Percentiles rank a stretch among this genome's conserved stretches.
Conservation (phyloP, 2,797 vertebrate genomes). For the Uromys caudimaculatus region DNA sequence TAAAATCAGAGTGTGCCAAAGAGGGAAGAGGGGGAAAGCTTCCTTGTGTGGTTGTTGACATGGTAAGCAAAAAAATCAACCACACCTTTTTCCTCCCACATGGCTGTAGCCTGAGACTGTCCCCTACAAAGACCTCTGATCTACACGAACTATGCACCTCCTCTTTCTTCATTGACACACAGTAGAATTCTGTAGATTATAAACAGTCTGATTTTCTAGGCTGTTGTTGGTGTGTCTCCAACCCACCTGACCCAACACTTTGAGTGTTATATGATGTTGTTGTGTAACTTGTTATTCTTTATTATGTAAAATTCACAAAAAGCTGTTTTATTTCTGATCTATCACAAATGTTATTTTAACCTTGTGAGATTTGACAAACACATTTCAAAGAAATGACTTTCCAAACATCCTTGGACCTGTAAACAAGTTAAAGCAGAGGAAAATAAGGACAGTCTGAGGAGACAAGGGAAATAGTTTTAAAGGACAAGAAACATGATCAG, state of each 20-base stretch:
- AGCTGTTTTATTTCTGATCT: slow-evolving; percentile 45
- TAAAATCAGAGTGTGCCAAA: neutral
- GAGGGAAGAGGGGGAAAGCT: neutral
- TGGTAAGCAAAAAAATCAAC: neutral
- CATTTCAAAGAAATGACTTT: slow-evolving; percentile 46
- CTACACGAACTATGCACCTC: neutral
- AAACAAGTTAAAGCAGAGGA: slow-evolving; percentile 42
- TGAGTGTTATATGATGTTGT: neutral
- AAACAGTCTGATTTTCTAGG: neutral
- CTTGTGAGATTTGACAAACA: slow-evolving; percentile 53
- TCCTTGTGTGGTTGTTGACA: neutral
- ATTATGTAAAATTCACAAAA: slow-evolving; percentile 43
- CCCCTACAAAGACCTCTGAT: neutral
- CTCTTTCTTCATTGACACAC: neutral
- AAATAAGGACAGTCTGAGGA: slow-evolving; percentile 23
- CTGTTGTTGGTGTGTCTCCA: neutral
- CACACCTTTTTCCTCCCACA: neutral
- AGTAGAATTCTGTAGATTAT: neutral
- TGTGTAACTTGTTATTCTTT: slow-evolving; percentile 8
- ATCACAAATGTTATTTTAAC: slow-evolving; percentile 66
- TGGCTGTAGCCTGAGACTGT: neutral
- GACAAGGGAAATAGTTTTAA: neutral
- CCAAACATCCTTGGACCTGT: slow-evolving; percentile 18
- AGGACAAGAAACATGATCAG: neutral
- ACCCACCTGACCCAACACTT: neutral